phyloP scores from a whole-genome alignment of 2,888 invertebrate genomes.

The Xanthorhoe spadicearia region DNA sequence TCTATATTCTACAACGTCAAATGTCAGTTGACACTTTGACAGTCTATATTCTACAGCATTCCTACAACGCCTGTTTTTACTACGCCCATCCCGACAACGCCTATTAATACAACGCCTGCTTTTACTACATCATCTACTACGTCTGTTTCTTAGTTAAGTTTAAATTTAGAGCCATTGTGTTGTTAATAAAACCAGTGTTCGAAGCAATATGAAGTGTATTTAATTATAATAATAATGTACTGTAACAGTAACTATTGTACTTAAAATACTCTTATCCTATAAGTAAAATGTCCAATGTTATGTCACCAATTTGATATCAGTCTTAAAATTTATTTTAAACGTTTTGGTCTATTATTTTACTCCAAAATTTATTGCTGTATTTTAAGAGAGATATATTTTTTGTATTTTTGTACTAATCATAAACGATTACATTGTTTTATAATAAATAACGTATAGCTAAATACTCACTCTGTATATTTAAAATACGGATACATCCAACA shows the following conservation, averaged over 20 bases:
- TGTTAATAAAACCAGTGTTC: constrained; percentile 36
- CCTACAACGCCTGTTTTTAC: constrained; percentile 10
- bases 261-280: constrained; percentile 61
- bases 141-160: too few relatives aligned
- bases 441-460: constrained; percentile 59
- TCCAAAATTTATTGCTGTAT: constrained; percentile 38
- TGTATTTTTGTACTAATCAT: constrained; percentile 44
- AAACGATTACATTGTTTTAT: constrained; percentile 45
- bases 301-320: constrained; percentile 62
- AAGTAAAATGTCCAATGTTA: constrained; percentile 55
- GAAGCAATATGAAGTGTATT: constrained; percentile 78
- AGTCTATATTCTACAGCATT: not conserved
- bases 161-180: not conserved
- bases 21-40: too few relatives aligned
- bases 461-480: constrained; percentile 54
- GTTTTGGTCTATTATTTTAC: constrained; percentile 45
- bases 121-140: not conserved
- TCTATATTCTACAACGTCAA: not conserved
- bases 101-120: constrained; percentile 15
- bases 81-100: constrained; percentile 12
- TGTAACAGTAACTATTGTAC: constrained; percentile 79
- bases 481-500: constrained; percentile 57
- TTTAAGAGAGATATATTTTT: constrained; percentile 21
- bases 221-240: constrained; percentile 67
- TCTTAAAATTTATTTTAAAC: constrained; percentile 53